Percentiles rank a stretch among this genome's conserved stretches.
These are phyloP conservation scores for Apodemia hepburni DNA, from an alignment of 2,888 invertebrate species.

Conservation along the genomic window DNA sequence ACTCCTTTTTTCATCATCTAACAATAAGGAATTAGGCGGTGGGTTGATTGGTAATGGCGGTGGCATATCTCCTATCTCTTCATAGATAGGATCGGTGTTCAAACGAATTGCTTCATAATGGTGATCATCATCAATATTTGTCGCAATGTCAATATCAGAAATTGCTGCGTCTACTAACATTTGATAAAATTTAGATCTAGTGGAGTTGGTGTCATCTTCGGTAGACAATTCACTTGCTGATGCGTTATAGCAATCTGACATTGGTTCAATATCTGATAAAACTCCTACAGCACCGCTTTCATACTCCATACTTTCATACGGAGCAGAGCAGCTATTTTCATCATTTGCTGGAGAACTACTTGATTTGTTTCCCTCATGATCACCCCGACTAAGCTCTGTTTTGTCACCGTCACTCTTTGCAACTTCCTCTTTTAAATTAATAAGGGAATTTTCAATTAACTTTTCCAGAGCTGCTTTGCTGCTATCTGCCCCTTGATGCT, in stretches of 20 bases:
- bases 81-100: constrained; percentile 87
- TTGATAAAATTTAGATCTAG: constrained; percentile 86
- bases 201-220: constrained; percentile 83
- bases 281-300: constrained; percentile 78
- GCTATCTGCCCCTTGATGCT: constrained; percentile 66
- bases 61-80: constrained; percentile 87
- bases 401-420: constrained; percentile 44
- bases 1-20: constrained; percentile 86
- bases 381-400: constrained; percentile 42
- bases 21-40: constrained; percentile 84
- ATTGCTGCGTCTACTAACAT: constrained; percentile 85
- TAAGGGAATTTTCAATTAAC: constrained; percentile 72
- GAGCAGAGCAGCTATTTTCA: constrained; percentile 83
- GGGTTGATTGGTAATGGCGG: constrained; percentile 90
- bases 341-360: constrained; percentile 55
- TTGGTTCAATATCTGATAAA: constrained; percentile 76
- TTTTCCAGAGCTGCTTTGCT: constrained; percentile 69
- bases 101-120: constrained; percentile 86
- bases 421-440: constrained; percentile 61
- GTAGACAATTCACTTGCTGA: constrained; percentile 83
- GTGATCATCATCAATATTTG: constrained; percentile 83
- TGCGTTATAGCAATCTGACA: constrained; percentile 87
- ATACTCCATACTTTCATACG: constrained; percentile 88
- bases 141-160: constrained; percentile 83
- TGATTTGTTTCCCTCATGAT: constrained; percentile 39